These are phyloP conservation scores for Ethmia dodecea DNA, from an alignment of 2,888 invertebrate species.

Conservation along the genomic window DNA sequence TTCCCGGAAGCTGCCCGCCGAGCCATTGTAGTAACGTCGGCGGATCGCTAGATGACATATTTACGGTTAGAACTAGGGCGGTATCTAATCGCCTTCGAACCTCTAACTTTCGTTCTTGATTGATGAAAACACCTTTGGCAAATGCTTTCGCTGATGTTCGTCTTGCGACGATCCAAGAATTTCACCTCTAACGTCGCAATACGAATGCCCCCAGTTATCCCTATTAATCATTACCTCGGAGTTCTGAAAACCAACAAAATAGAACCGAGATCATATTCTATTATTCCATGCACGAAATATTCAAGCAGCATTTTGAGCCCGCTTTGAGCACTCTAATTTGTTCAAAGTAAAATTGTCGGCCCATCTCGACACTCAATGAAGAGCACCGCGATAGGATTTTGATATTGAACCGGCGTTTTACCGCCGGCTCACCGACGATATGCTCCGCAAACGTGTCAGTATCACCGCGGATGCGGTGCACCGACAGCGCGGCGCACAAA, in stretches of 20 bases:
- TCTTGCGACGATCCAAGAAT: slow-evolving; percentile 80
- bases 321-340: slow-evolving; percentile 82
- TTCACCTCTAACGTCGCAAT: slow-evolving; percentile 81
- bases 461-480: slow-evolving; percentile 55
- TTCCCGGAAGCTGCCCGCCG: slow-evolving; percentile 77
- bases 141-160: slow-evolving; percentile 81
- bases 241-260: slow-evolving; percentile 80
- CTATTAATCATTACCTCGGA: slow-evolving; percentile 80
- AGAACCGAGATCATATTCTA: slow-evolving; percentile 71
- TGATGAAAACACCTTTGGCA: slow-evolving; percentile 83
- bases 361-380: slow-evolving; percentile 36
- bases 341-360: slow-evolving; percentile 80
- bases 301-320: slow-evolving; percentile 65
- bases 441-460: slow-evolving; percentile 39
- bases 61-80: slow-evolving; percentile 81
- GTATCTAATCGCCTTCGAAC: slow-evolving; percentile 84
- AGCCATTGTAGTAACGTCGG: slow-evolving; percentile 75
- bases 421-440: slow-evolving; percentile 40
- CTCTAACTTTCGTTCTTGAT: slow-evolving; percentile 83
- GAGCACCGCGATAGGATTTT: slow-evolving; percentile 35
- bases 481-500: slow-evolving; percentile 64
- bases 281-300: slow-evolving; percentile 68
- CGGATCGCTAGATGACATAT: slow-evolving; percentile 81
- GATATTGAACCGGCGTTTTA: slow-evolving; percentile 34
- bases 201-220: slow-evolving; percentile 80